Evolutionary conservation across 2,113 vertebrate genomes (phyloP).

Genomic region (Sturnira hondurensis): DNA sequence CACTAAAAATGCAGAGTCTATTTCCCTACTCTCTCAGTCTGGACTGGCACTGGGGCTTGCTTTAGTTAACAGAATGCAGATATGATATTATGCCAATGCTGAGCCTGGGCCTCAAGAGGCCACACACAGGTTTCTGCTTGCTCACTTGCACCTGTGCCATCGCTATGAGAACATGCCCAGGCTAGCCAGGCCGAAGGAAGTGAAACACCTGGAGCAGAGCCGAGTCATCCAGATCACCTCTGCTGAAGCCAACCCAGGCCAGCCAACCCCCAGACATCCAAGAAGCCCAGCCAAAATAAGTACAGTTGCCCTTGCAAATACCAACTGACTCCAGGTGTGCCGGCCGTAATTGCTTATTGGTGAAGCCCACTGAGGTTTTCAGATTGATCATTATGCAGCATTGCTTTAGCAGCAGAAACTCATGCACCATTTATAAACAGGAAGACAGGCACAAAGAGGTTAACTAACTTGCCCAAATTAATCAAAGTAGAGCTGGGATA

Average conservation of each 20-base stretch:
- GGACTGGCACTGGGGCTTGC: not conserved
- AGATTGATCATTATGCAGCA: not conserved
- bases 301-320: not conserved
- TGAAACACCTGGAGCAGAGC: not conserved
- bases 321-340: not conserved
- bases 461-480: not conserved
- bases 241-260: conserved; percentile 33
- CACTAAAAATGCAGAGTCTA: not conserved
- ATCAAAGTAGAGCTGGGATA: not conserved
- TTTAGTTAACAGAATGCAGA: not conserved
- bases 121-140: not conserved
- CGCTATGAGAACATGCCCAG: not conserved
- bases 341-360: not conserved
- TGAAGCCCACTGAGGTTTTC: not conserved
- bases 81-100: not conserved
- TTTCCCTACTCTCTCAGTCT: not conserved
- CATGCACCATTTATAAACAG: not conserved
- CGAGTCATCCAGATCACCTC: not conserved
- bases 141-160: not conserved
- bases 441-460: not conserved
- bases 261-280: not conserved
- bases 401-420: not conserved
- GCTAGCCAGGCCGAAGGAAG: conserved; percentile 3
- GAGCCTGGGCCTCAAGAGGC: not conserved
- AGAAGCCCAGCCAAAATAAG: conserved; percentile 31